phyloP scores from a whole-genome alignment of 1,140 invertebrate species.

The Chironomus tepperi region DNA sequence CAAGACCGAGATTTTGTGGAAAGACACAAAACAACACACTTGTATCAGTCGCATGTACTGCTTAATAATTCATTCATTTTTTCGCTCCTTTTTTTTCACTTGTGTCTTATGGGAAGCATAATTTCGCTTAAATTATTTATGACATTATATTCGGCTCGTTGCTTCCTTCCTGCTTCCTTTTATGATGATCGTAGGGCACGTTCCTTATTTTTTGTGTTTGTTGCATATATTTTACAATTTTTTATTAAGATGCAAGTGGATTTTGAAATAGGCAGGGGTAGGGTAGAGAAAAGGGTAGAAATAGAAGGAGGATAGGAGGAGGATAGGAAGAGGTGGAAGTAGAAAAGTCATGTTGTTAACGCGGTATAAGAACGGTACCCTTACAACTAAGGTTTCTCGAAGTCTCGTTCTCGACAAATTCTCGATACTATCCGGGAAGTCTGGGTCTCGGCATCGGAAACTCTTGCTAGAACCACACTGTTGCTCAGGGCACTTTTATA shows the following conservation, averaged over 20 bases:
- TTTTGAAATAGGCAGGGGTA: no score
- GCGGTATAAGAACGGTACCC: no score
- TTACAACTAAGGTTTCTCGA: no score
- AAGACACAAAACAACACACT: not conserved
- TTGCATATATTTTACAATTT: not conserved
- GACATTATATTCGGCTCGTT: conserved; percentile 4
- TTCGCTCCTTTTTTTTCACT: not conserved
- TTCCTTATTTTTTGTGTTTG: not conserved
- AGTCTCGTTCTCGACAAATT: no score
- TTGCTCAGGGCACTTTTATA: no score
- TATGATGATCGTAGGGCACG: not conserved
- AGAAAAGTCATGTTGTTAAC: no score
- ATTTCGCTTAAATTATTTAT: not conserved
- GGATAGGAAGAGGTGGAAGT: no score
- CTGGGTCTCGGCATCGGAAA: no score
- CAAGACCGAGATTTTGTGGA: not conserved
- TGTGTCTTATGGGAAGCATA: not conserved
- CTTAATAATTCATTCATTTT: not conserved
- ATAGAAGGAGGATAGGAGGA: no score
- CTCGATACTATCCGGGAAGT: no score
- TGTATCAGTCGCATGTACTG: not conserved
- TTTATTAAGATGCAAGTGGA: not conserved
- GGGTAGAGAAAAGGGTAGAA: no score
- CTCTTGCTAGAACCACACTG: no score
- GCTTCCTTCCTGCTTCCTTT: not conserved